Evolutionary conservation across 2,888 invertebrate species (phyloP).

Genomic region (Drosophila seclusa): DNA sequence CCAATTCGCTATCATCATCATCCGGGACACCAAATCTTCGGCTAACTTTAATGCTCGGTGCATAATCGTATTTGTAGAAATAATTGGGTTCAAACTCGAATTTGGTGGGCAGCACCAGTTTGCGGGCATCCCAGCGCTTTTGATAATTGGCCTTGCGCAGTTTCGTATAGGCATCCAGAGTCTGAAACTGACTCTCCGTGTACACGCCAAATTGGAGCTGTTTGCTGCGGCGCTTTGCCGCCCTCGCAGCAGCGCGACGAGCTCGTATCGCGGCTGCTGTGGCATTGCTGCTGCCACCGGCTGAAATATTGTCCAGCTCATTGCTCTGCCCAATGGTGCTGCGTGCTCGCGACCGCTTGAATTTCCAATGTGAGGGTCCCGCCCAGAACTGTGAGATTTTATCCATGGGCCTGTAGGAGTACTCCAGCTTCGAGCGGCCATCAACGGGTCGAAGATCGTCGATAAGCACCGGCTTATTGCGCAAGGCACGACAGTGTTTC

Average conservation of each 20-base stretch:
- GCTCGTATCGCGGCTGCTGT: conserved; percentile 35
- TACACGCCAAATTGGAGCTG: conserved; percentile 76
- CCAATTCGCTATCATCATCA: conserved; percentile 85
- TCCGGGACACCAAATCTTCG: conserved; percentile 50
- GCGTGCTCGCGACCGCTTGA: conserved; percentile 85
- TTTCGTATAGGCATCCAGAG: conserved; percentile 75
- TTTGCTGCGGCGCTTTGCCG: conserved; percentile 68
- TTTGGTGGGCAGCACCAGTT: conserved; percentile 83
- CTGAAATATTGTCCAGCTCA: conserved; percentile 1
- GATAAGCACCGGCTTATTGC: conserved; percentile 84
- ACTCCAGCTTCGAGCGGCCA: conserved; percentile 87
- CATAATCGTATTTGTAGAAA: conserved; percentile 76
- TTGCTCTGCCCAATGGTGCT: conserved; percentile 55
- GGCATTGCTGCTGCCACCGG: not conserved
- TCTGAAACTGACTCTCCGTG: conserved; percentile 78
- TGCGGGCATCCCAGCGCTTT: conserved; percentile 84
- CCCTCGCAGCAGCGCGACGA: conserved; percentile 50
- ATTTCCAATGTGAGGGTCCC: conserved; percentile 93
- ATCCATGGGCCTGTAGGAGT: conserved; percentile 88
- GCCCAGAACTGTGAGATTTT: conserved; percentile 88
- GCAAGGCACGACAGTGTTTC: conserved; percentile 82
- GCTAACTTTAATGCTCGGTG: conserved; percentile 76
- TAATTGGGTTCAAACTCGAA: conserved; percentile 74
- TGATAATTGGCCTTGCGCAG: conserved; percentile 80
- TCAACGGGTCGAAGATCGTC: conserved; percentile 87